A percentile compares a stretch with the other conserved stretches of the same genome.
phyloP scores from a whole-genome alignment of 2,797 vertebrate genomes.

The Gymnothorax reevesii region DNA sequence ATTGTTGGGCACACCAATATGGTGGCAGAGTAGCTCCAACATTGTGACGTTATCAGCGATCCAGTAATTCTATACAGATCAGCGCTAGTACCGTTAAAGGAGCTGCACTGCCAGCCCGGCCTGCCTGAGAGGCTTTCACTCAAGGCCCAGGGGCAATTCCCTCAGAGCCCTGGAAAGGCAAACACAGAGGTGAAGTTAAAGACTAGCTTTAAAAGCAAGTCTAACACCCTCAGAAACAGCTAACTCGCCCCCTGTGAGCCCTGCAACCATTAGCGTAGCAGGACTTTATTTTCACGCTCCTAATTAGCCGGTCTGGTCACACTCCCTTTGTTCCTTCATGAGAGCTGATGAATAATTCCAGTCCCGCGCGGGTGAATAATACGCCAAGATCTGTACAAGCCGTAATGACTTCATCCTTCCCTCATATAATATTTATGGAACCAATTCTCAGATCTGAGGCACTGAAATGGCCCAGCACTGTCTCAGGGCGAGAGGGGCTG shows the following conservation, averaged over 20 bases:
- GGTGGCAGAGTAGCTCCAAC: too few relatives aligned
- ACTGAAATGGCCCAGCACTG: constrained; percentile 27
- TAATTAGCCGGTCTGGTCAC: constrained; percentile 47
- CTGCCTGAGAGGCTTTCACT: not conserved
- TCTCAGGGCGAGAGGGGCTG: not conserved
- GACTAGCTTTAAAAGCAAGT: not conserved
- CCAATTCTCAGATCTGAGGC: constrained; percentile 35
- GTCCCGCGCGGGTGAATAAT: constrained; percentile 30
- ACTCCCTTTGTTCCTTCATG: constrained; percentile 9
- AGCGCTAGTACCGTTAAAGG: too few relatives aligned
- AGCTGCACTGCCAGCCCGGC: too few relatives aligned
- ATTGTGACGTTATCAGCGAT: too few relatives aligned
- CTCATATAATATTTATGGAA: constrained; percentile 53
- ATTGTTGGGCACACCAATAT: too few relatives aligned
- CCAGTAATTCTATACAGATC: too few relatives aligned
- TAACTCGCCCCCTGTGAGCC: constrained; percentile 26
- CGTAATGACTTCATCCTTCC: constrained; percentile 43
- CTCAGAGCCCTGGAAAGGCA: not conserved
- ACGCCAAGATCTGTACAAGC: constrained; percentile 32
- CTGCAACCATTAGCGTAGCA: constrained; percentile 49
- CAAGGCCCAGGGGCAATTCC: not conserved
- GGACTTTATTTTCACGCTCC: constrained; percentile 45
- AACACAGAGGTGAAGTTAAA: not conserved
- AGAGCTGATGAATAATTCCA: constrained; percentile 36
- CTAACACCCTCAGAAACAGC: constrained; percentile 8